A percentile compares a stretch with the other conserved stretches of the same genome.
These are phyloP conservation scores for Galendromus occidentalis DNA, from an alignment of 1,140 invertebrate genomes.

Conservation along the genomic window DNA sequence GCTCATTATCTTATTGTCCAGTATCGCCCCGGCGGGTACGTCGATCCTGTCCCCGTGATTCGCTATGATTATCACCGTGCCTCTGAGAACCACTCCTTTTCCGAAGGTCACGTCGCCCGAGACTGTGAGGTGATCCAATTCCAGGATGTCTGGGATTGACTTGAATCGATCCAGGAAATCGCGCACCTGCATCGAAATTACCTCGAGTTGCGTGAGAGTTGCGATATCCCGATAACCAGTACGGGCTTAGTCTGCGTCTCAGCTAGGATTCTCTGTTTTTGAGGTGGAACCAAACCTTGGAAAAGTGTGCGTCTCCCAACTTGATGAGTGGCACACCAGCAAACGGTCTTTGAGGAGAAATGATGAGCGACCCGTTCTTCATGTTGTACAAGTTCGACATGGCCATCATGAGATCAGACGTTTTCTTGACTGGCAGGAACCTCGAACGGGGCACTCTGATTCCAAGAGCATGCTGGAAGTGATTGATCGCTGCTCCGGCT, in stretches of 20 bases:
- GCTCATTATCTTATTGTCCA: slow-evolving; percentile 99
- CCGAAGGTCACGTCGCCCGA: slow-evolving; percentile 99
- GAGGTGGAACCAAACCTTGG: too few species aligned
- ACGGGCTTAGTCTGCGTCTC: too few species aligned
- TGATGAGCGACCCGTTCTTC: slow-evolving; percentile 66
- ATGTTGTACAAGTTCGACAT: slow-evolving; percentile 94
- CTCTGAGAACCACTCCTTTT: slow-evolving; percentile 77
- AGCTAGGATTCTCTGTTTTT: too few species aligned
- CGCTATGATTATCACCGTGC: slow-evolving; percentile 97
- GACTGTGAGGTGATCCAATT: slow-evolving; percentile 94
- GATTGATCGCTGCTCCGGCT: slow-evolving; percentile 95
- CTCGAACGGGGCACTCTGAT: slow-evolving; percentile 88
- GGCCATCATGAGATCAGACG: slow-evolving; percentile 83
- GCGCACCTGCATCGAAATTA: slow-evolving; percentile 32
- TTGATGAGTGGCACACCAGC: slow-evolving; percentile 88
- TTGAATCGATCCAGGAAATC: slow-evolving; percentile 83
- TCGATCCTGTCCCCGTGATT: slow-evolving; percentile 98
- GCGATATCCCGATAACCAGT: too few species aligned
- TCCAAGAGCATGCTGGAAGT: slow-evolving; percentile 66
- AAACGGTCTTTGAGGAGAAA: slow-evolving; percentile 81
- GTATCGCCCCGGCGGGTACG: slow-evolving; percentile 75
- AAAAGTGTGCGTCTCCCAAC: slow-evolving; percentile 82
- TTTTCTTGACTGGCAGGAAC: slow-evolving; percentile 97
- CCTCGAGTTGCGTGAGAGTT: too few species aligned
- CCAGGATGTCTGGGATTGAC: slow-evolving; percentile 86